Percentiles rank a stretch among this genome's conserved stretches.
Conservation (phyloP, 2,113 vertebrate species). For the Tachycineta bicolor region DNA sequence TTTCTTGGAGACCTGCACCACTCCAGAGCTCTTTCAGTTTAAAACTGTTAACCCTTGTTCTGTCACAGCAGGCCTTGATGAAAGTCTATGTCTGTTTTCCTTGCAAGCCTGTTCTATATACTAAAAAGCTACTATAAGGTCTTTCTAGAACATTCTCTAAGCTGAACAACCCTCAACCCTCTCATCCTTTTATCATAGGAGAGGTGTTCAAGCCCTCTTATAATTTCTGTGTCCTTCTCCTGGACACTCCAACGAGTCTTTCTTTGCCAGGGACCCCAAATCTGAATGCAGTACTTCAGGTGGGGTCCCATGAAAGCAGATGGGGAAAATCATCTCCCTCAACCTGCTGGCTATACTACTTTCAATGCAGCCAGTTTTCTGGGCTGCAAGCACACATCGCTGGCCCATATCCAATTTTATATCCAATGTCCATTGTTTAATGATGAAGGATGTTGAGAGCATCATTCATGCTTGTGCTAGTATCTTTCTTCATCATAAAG, state of each 20-base stretch:
- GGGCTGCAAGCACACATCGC: neutral
- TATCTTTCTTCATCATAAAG: neutral
- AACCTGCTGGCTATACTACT: neutral
- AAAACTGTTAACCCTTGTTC: neutral
- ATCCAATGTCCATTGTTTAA: neutral
- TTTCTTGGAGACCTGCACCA: rapidly evolving
- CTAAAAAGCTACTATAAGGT: neutral
- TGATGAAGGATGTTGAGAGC: neutral
- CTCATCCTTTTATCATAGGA: neutral
- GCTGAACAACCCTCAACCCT: neutral
- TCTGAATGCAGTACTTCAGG: neutral
- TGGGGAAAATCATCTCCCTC: neutral
- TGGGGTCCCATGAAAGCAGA: neutral
- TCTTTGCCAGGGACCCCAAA: neutral
- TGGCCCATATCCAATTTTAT: neutral
- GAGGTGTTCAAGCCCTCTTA: neutral
- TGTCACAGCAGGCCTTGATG: neutral
- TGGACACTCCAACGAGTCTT: neutral
- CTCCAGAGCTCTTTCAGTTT: neutral
- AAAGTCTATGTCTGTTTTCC: neutral
- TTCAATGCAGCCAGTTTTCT: neutral
- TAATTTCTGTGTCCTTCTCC: neutral
- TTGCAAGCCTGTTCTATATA: neutral
- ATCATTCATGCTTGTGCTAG: neutral
- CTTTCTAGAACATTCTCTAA: neutral